Conservation (phyloP, 2,888 invertebrate species). For the Nomada fabriciana region DNA sequence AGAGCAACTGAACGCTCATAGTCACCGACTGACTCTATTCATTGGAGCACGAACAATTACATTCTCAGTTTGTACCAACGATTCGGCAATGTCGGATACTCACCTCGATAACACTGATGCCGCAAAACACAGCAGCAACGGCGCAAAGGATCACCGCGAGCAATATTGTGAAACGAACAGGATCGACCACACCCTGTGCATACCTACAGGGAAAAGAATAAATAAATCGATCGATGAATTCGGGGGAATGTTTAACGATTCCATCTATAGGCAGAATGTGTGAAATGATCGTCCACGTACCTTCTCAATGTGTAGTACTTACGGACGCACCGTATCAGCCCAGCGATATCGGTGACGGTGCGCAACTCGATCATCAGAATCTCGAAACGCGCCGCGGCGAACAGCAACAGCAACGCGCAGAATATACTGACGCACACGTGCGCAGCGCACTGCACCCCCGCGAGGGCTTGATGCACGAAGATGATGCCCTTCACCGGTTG, state of each 20-base stretch:
- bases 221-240: no score
- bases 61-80: no score
- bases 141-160: slow-evolving; percentile 27
- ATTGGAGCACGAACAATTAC: no score
- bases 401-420: slow-evolving; percentile 74
- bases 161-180: slow-evolving; percentile 28
- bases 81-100: slow-evolving; percentile 5
- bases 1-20: slow-evolving; percentile 65
- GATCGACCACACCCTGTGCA: slow-evolving; percentile 20
- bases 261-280: no score
- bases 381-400: slow-evolving; percentile 71
- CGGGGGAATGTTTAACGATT: no score
- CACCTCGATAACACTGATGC: slow-evolving; percentile 51
- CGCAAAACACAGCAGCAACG: slow-evolving; percentile 12
- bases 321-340: slow-evolving; percentile 66
- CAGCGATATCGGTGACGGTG: slow-evolving; percentile 7
- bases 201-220: slow-evolving; percentile 19
- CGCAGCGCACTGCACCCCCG: slow-evolving; percentile 69
- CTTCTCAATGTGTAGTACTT: slow-evolving; percentile 70
- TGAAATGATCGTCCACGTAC: slow-evolving; percentile 48
- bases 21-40: slow-evolving; percentile 59
- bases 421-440: slow-evolving; percentile 69
- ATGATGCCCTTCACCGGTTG: slow-evolving; percentile 55
- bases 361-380: slow-evolving; percentile 66
- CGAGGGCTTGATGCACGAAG: slow-evolving; percentile 70